Evolutionary conservation across 2,888 invertebrate genomes (phyloP), one percentile per base, ranked within the genome.

Genomic region (Anthrax anthrax): DNA sequence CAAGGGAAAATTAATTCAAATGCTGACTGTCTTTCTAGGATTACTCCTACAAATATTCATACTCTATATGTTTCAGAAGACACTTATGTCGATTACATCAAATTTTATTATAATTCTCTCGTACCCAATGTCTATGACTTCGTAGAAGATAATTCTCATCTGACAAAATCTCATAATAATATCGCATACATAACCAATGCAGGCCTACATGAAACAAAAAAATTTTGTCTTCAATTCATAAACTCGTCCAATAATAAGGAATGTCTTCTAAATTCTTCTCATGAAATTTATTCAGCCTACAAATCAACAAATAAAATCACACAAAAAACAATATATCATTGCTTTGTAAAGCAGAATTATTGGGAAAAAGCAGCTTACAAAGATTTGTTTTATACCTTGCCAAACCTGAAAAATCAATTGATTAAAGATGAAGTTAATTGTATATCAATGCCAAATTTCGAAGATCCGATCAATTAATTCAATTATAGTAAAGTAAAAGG

Each of bases 11-110:
- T 48, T 4, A 60, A 62, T 48, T 45, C 51, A 12, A 48, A 44
- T 27, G 62, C 58, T 1, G 63, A 66, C 37, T 58, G 56, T 13
- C 40, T 59, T 9, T 56, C 54, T 3, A 37, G 55, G 49, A 47
- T 48, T 17, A 40, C 44, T 12, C 8, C 12, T 12, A 12, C 29
- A 3, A 12, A 32, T 6, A 23, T 23, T 8, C 5, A 23, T 23
- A 23, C 8, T 23, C 4, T 8, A 23, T 6, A 23, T 23, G 8
- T 8, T 23, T 4, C 8, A 23, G 5, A 6, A 23, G 23, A 23
- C 23, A 23, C 23, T 6, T 23, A 6, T 23, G 23, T 6, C 8
- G 23, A 23, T 23, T 23, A 23, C 8, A 23, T 23, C 8, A 23
- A 23, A 23, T 23, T 23, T 8, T 8, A 23, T 23, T 23, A 23